A percentile compares a stretch with the other conserved stretches of the same genome.
These are phyloP conservation scores for Molossus alvarezi DNA, from an alignment of 2,797 vertebrate species.

Conservation along the genomic window DNA sequence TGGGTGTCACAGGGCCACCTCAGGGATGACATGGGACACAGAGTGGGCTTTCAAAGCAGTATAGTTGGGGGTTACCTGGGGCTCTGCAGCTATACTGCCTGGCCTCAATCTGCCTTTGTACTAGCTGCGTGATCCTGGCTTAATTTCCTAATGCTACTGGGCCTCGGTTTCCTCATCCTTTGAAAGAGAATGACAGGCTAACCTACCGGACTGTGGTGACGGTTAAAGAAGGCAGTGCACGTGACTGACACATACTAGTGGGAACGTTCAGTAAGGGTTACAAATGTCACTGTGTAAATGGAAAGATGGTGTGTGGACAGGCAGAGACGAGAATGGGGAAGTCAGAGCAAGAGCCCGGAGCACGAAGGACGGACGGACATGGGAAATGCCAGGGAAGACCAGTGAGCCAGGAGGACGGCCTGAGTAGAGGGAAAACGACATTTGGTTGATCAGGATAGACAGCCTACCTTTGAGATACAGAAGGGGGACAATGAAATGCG, in stretches of 20 bases:
- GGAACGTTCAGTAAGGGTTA: rapidly evolving
- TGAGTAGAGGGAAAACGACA: background rate
- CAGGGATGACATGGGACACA: background rate
- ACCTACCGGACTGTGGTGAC: rapidly evolving
- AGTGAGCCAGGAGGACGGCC: rapidly evolving
- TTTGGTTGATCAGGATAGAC: background rate
- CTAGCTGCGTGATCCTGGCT: background rate
- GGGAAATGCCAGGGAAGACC: background rate
- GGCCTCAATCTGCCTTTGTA: background rate
- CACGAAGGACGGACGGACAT: background rate
- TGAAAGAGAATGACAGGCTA: background rate
- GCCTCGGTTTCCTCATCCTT: background rate
- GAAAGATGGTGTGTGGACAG: background rate
- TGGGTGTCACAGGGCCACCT: background rate
- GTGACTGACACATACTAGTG: background rate
- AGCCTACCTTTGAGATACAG: rapidly evolving
- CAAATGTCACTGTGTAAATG: background rate
- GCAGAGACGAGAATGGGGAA: background rate
- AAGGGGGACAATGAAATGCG: rapidly evolving
- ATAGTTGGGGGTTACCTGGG: background rate
- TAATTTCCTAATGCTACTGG: background rate
- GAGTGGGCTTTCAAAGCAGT: background rate
- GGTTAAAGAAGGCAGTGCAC: background rate
- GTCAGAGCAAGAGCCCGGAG: background rate
- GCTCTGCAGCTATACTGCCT: background rate